Conservation (phyloP, 2,113 vertebrate genomes). For the Hylia prasina region DNA sequence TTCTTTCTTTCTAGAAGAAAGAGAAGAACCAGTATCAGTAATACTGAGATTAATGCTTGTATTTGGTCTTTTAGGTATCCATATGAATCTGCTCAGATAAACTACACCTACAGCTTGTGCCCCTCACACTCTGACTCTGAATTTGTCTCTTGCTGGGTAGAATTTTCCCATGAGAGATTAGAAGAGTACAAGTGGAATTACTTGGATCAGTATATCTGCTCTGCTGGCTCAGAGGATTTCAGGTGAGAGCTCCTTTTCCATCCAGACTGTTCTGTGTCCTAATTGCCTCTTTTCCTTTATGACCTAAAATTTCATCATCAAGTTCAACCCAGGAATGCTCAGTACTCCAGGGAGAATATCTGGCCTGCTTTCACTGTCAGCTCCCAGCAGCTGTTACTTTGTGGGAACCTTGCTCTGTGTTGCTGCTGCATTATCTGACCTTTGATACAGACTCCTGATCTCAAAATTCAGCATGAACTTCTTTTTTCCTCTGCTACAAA, state of each 20-base stretch:
- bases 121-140: constrained; percentile 88
- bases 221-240: constrained; percentile 95
- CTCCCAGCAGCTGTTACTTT: neutral
- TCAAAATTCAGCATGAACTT: neutral
- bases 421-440: neutral
- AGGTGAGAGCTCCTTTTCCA: constrained; percentile 72
- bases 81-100: constrained; percentile 92
- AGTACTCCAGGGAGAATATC: neutral
- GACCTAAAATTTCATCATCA: neutral
- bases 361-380: constrained; percentile 14
- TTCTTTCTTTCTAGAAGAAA: neutral
- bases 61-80: constrained; percentile 80
- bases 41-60: neutral
- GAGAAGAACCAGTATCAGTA: neutral
- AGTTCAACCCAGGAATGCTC: neutral
- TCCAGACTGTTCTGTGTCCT: constrained; percentile 22
- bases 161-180: constrained; percentile 92
- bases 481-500: neutral
- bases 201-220: constrained; percentile 98
- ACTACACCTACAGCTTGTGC: constrained; percentile 95
- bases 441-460: neutral
- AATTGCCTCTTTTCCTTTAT: constrained; percentile 22
- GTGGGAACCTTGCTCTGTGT: neutral
- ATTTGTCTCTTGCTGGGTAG: constrained; percentile 96
- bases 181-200: constrained; percentile 99